Evolutionary conservation across 2,113 vertebrate species (phyloP), one percentile per base, ranked within the genome.

Genomic region (Dasyornis broadbenti): DNA sequence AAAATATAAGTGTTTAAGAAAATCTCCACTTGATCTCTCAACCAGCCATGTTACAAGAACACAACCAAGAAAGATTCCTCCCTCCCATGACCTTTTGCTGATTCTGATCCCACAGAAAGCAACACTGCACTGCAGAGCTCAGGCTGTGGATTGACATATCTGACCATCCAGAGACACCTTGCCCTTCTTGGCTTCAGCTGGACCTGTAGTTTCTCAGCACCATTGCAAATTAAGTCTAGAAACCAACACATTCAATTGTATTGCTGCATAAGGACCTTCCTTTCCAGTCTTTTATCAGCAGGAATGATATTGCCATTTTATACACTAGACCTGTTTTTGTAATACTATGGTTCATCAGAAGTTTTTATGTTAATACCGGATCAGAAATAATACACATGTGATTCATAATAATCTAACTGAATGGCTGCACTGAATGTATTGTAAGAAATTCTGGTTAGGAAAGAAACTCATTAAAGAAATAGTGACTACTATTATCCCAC

Each of bases 371-470:
- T 96, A 96, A 94, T 92, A 95, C 31, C 18, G 0, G 84, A 95
- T 86, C 93, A 97, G 82, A 96, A 96, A 93, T 94, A 96, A 97
- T 96, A 93, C 95, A 95, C 95, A 95, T 96, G 93, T 94, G 95
- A 96, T 97, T 95, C 95, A 94, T 96, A 97, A 96, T 90, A 96
- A 96, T 92, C 85, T 93, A 81, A 93, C 79, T 86, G 93, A 97
- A 97, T 89, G 80, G 85, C 72, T 96, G 93, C 82, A 81, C 61
- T 75, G 88, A 94, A 95, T 65, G 77, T 40, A 91, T 68, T 89
- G 82, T 49, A 86, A 88, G 76, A 96, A 93, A 94, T 89, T 90
- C 80, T 89, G 69, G 90, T 86, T 95, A 79, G 92, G 86, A 91
- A 89, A 95, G 73, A 90, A 96, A 77, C 93, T 94, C 92, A 96